A percentile compares a stretch with the other conserved stretches of the same genome.
Conservation (phyloP, 2,113 vertebrate species). For the Heloderma charlesbogerti region DNA sequence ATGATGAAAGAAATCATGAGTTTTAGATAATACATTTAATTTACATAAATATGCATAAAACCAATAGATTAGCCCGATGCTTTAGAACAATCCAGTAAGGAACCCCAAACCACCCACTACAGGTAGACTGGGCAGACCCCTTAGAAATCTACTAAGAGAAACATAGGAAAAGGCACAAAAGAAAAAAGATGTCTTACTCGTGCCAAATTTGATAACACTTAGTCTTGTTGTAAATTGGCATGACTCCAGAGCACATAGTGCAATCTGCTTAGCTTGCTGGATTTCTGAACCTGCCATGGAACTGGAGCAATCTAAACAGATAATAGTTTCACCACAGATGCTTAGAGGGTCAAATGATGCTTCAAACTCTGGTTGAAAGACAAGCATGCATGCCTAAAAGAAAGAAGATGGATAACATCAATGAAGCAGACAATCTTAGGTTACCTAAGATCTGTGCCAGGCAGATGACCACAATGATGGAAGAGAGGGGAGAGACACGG, state of each 20-base stretch:
- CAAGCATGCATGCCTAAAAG: slow-evolving; percentile 87
- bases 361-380: slow-evolving; percentile 87
- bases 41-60: not conserved
- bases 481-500: not conserved
- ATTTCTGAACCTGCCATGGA: slow-evolving; percentile 83
- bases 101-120: not conserved
- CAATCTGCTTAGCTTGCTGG: slow-evolving; percentile 76
- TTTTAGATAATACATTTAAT: not conserved
- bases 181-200: slow-evolving; percentile 70
- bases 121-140: not conserved
- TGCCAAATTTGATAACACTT: slow-evolving; percentile 84
- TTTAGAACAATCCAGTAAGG: not conserved
- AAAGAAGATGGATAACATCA: slow-evolving; percentile 29
- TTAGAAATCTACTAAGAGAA: not conserved
- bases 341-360: not conserved
- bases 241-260: slow-evolving; percentile 72
- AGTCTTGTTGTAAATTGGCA: slow-evolving; percentile 61
- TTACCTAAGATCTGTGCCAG: not conserved
- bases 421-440: not conserved
- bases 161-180: not conserved
- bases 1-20: not conserved
- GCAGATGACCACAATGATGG: not conserved
- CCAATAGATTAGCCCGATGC: too few species aligned
- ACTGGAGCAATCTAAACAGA: slow-evolving; percentile 85
- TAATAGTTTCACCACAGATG: slow-evolving; percentile 71